Base-by-base conservation (phyloP, 2,888 invertebrate genomes). In the Drosophila diplacantha region DNA sequence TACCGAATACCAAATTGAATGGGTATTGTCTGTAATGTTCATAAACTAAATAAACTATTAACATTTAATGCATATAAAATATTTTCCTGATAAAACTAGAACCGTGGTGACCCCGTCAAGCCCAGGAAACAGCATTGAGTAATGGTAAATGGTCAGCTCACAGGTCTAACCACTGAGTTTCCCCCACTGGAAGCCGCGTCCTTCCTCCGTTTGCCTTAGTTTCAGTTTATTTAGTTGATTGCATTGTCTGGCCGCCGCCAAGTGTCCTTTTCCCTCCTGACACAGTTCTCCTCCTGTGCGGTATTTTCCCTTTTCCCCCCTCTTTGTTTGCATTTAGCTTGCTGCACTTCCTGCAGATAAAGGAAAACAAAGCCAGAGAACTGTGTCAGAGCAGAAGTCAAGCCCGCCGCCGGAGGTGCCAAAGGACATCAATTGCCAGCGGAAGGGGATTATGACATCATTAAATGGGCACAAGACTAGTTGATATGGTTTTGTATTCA, bases 331-430 rank as follows among this genome's bases (percentile, higher is more conserved):
- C 41, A 44, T 44, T 58, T 46, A 44, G 58, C 14, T 26, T 44
- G 59, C 58, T 58, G 58, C 58, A 59, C 58, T 59, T 59, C 60
- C 60, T 49, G 47, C 60, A 29, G 39, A 49, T 49, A 31, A 32
- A 41, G 60, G 22, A 47, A 18, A 49, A 59, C 38, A 44, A 24
- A 57, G 32, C 32, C 43, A 31, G 58, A 31, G 59, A 59, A 61
- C 29, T 43, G 50, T 43, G 61, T 43, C 62, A 43, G 49, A 16
- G 39, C 61, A 62, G 62, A 43, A 63, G 61, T 61, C 61, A 61
- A 61, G 50, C 63, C n/a, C 24, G 39, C 22, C 14, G 37, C 22
- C 31, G 22, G 9, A 24, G 34, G 41, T 29, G 57, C 26, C 58
- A 41, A 43, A 43, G 61, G 63, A 61, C 31, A 61, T 61, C 62